Evolutionary conservation across 2,888 invertebrate genomes (phyloP).

Genomic region (Creontiades dilutus): DNA sequence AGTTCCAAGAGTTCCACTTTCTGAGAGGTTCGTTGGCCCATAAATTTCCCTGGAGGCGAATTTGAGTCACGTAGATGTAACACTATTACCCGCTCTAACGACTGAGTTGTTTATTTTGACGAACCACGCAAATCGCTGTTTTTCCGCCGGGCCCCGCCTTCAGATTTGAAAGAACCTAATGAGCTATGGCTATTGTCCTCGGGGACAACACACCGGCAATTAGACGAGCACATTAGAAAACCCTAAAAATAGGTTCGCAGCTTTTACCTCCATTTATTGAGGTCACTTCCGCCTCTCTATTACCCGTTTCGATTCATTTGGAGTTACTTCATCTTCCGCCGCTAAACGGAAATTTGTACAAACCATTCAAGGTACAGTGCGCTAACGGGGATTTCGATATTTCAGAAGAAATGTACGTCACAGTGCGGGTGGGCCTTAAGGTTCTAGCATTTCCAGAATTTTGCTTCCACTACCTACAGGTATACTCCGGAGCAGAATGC

Average conservation of each 20-base stretch:
- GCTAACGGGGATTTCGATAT: too few relatives aligned
- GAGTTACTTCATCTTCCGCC: too few relatives aligned
- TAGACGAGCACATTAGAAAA: not conserved
- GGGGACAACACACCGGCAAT: conserved; percentile 8
- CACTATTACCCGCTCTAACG: not conserved
- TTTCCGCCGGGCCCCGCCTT: not conserved
- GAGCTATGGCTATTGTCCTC: not conserved
- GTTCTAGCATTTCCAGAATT: too few relatives aligned
- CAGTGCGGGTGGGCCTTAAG: too few relatives aligned
- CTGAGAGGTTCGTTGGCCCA: too few relatives aligned
- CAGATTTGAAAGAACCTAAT: conserved; percentile 20
- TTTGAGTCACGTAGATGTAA: conserved; percentile 3
- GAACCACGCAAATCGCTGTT: not conserved
- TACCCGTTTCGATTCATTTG: not conserved
- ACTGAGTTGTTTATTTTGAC: conserved; percentile 1
- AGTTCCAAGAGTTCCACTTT: too few relatives aligned
- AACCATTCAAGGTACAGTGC: too few relatives aligned
- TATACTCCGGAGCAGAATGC: too few relatives aligned
- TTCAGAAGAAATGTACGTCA: too few relatives aligned
- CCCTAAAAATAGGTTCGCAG: not conserved
- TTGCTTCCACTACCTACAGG: too few relatives aligned
- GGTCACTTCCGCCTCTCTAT: not conserved
- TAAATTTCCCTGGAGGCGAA: not conserved
- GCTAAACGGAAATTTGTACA: too few relatives aligned
- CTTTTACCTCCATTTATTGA: conserved; percentile 11